Evolutionary conservation across 1,140 invertebrate species (phyloP).

Genomic region (Caenorhabditis inopinata): DNA sequence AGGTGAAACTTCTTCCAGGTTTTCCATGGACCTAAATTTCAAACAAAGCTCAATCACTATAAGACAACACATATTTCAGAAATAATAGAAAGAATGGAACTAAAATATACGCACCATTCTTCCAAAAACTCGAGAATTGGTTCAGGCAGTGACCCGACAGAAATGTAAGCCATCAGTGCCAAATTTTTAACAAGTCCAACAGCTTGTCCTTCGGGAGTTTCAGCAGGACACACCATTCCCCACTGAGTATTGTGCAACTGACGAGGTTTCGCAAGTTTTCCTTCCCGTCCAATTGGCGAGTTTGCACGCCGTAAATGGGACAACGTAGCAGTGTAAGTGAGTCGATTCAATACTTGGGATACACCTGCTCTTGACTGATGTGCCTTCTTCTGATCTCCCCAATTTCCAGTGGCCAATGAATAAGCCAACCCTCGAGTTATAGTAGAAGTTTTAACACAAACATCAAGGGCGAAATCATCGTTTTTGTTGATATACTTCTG

Average conservation of each 20-base stretch:
- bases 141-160: conserved; percentile 94
- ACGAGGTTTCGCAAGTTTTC: conserved; percentile 93
- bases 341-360: conserved; percentile 86
- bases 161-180: conserved; percentile 98
- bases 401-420: conserved; percentile 96
- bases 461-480: conserved; percentile 94
- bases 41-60: too few relatives aligned
- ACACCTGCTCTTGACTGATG: conserved; percentile 93
- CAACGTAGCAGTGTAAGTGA: conserved; percentile 95
- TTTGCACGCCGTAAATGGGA: conserved; percentile 95
- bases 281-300: conserved; percentile 95
- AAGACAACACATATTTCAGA: too few relatives aligned
- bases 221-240: conserved; percentile 98
- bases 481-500: conserved; percentile 98
- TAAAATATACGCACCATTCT: conserved; percentile 75
- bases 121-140: conserved; percentile 99
- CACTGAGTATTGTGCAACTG: conserved; percentile 97
- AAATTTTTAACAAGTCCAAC: conserved; percentile 91
- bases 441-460: conserved; percentile 94
- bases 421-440: conserved; percentile 97
- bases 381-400: conserved; percentile 99
- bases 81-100: too few relatives aligned
- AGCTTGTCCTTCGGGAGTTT: conserved; percentile 85
- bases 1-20: conserved; percentile 75
- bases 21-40: conserved; percentile 90